A percentile compares a stretch with the other conserved stretches of the same genome.
These are phyloP conservation scores for Xestia sexstrigata DNA, from an alignment of 2,888 invertebrate genomes.

Conservation along the genomic window DNA sequence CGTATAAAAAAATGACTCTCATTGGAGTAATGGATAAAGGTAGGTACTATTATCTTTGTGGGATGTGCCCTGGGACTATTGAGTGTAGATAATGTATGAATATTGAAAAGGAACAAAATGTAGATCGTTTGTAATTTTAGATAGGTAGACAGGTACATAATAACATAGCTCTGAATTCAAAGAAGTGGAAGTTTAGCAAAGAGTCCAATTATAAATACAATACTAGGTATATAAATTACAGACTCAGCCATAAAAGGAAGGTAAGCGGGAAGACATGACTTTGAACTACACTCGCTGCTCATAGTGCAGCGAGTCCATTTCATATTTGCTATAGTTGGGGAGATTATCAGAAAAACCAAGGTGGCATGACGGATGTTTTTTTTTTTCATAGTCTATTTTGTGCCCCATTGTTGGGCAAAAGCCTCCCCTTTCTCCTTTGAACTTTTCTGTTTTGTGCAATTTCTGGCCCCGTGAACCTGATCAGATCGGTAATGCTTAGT, in stretches of 20 bases:
- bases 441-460: no score
- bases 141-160: background rate
- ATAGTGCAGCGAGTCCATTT: background rate
- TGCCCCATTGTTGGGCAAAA: no score
- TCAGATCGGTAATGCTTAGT: background rate
- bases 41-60: background rate
- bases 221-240: background rate
- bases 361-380: no score
- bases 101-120: background rate
- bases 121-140: background rate
- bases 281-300: background rate
- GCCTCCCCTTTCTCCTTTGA: no score
- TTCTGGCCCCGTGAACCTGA: no score
- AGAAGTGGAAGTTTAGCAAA: background rate
- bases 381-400: no score
- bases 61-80: slow-evolving; percentile 1
- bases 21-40: background rate
- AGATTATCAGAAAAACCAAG: background rate
- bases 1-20: slow-evolving; percentile 13
- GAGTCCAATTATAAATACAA: background rate
- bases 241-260: background rate
- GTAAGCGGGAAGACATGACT: background rate
- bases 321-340: background rate
- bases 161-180: background rate
- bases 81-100: background rate